phyloP scores from a whole-genome alignment of 2,888 invertebrate species.

The Sturmia bella region DNA sequence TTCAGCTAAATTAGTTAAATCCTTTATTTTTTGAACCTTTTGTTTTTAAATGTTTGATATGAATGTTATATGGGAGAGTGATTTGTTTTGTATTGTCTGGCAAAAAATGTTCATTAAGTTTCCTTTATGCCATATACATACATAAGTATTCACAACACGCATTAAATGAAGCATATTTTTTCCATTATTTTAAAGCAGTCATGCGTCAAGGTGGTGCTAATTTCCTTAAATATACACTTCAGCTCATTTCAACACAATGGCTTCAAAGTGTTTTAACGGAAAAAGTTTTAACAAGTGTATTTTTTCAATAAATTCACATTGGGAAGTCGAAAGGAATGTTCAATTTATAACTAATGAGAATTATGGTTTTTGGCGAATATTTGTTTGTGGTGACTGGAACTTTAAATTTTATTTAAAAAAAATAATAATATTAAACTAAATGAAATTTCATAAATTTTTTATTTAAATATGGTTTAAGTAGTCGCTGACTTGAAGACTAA shows the following conservation, averaged over 20 bases:
- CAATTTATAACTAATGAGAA: no score
- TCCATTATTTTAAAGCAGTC: slow-evolving; percentile 74
- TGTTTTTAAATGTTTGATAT: slow-evolving; percentile 31
- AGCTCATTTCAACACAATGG: slow-evolving; percentile 59
- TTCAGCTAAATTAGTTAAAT: slow-evolving; percentile 54
- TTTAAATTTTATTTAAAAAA: no score
- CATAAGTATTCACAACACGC: slow-evolving; percentile 60
- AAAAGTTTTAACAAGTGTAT: no score
- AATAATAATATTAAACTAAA: no score
- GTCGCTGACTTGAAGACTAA: no score
- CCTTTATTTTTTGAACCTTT: slow-evolving; percentile 52
- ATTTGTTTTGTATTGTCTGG: slow-evolving; percentile 32
- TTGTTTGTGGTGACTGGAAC: no score
- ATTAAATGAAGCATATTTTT: slow-evolving; percentile 56
- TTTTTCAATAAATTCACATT: no score
- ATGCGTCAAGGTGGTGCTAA: slow-evolving; percentile 80
- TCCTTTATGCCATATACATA: slow-evolving; percentile 17
- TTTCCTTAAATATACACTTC: slow-evolving; percentile 74
- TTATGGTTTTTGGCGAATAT: neutral
- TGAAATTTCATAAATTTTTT: no score
- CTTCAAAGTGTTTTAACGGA: slow-evolving; percentile 43
- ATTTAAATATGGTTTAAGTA: no score
- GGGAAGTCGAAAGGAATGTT: no score
- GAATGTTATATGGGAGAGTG: slow-evolving; percentile 27
- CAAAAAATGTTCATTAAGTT: slow-evolving; percentile 14